Percentiles rank a stretch among this genome's conserved stretches.
These are phyloP conservation scores for Poecilia velifera DNA, from an alignment of 2,797 vertebrate genomes.

Conservation along the genomic window DNA sequence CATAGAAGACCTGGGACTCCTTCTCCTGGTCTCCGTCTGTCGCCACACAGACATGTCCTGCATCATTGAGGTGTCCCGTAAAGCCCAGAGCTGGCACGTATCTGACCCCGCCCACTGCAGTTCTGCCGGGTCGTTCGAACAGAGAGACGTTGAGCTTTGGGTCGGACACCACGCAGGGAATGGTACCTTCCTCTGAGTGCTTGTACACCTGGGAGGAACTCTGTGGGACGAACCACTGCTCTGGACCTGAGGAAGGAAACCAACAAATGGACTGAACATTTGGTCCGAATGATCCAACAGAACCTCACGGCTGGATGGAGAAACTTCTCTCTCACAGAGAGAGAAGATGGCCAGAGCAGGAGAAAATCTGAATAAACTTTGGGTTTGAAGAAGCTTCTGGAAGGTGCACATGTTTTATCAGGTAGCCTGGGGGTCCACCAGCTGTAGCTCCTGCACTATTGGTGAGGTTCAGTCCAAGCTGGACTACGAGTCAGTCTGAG, in stretches of 20 bases:
- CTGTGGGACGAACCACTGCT: constrained; percentile 83
- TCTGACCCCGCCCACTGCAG: constrained; percentile 41
- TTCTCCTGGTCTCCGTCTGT: constrained; percentile 69
- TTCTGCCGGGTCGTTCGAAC: constrained; percentile 78
- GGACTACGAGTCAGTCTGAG: neutral
- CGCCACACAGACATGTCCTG: constrained; percentile 85
- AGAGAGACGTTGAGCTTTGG: constrained; percentile 83
- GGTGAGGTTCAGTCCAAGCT: neutral
- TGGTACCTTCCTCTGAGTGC: constrained; percentile 76
- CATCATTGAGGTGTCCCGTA: constrained; percentile 86
- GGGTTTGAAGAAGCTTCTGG: neutral
- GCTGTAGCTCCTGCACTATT: neutral
- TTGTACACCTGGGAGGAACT: constrained; percentile 83
- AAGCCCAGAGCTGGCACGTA: constrained; percentile 86
- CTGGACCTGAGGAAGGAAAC: constrained; percentile 75
- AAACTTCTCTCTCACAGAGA: neutral
- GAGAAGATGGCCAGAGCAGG: neutral
- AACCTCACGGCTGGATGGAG: neutral
- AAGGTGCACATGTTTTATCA: neutral
- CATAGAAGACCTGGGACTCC: constrained; percentile 84
- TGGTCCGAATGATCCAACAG: neutral
- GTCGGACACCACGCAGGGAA: constrained; percentile 90
- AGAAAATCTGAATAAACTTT: neutral
- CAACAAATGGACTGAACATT: neutral
- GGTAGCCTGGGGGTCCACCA: neutral